Evolutionary conservation across 2,888 invertebrate species (phyloP).

Genomic region (Cynaeus angustus): DNA sequence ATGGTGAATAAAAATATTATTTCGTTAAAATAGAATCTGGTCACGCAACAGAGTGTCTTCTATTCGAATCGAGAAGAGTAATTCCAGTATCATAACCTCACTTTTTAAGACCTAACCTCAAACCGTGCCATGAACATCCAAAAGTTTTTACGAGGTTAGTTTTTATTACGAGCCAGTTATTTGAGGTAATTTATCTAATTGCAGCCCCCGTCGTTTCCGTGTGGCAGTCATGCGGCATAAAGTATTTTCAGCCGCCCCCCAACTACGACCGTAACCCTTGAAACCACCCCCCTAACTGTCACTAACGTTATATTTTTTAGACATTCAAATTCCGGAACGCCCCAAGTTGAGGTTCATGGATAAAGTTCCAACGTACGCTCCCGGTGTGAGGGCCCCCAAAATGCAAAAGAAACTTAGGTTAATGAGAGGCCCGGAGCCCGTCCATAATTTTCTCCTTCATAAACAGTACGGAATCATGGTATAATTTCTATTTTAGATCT

Average conservation of each 20-base stretch:
- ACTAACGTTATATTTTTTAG: conserved; percentile 69
- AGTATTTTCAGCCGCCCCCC: conserved; percentile 80
- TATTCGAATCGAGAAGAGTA: no score
- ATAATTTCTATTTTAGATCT: no score
- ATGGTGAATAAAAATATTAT: no score
- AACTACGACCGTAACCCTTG: conserved; percentile 78
- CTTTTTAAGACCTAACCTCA: neutral
- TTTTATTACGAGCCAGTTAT: neutral
- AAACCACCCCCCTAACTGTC: neutral
- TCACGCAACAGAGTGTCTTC: no score
- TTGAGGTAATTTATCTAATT: neutral
- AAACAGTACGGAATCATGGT: conserved; percentile 96
- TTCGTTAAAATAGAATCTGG: no score
- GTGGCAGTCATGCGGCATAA: conserved; percentile 75
- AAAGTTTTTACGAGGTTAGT: conserved; percentile 43
- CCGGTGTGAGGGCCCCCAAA: conserved; percentile 83
- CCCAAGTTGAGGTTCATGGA: conserved; percentile 81
- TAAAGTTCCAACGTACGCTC: conserved; percentile 81
- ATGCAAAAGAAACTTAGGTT: conserved; percentile 88
- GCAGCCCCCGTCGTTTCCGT: conserved; percentile 55
- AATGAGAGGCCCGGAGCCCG: conserved; percentile 92
- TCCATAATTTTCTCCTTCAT: conserved; percentile 90
- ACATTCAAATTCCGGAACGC: conserved; percentile 83
- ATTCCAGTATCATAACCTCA: neutral
- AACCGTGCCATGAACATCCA: conserved; percentile 43